Percentiles rank a stretch among this genome's conserved stretches.
Evolutionary conservation across 2,888 invertebrate species (phyloP).

Genomic region (Anoplius nigerrimus): DNA sequence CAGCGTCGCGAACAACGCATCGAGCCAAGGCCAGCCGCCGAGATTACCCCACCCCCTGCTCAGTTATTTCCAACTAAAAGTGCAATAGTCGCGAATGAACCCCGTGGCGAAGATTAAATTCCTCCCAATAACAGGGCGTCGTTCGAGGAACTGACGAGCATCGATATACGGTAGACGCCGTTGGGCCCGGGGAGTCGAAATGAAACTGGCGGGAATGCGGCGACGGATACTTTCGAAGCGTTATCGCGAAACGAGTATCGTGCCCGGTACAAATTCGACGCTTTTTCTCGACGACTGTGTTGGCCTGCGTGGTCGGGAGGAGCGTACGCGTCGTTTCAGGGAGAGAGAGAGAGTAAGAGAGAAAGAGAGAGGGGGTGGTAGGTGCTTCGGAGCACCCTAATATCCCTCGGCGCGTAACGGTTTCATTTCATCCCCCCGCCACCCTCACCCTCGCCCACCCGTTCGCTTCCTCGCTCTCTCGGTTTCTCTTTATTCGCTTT

Average conservation of each 20-base stretch:
- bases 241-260: conserved; percentile 55
- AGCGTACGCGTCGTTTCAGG: too few species aligned
- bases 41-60: conserved; percentile 22
- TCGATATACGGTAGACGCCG: conserved; percentile 40
- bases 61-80: conserved; percentile 14
- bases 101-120: conserved; percentile 53
- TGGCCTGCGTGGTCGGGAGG: neutral
- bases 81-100: conserved; percentile 23
- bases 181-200: conserved; percentile 54
- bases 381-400: conserved; percentile 50
- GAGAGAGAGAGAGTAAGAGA: conserved; percentile 18
- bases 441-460: conserved; percentile 36
- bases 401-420: conserved; percentile 58
- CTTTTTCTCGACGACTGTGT: conserved; percentile 28
- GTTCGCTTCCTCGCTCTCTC: conserved; percentile 16
- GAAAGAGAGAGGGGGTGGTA: conserved; percentile 17
- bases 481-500: conserved; percentile 23
- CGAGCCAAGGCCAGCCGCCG: conserved; percentile 15
- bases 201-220: conserved; percentile 65
- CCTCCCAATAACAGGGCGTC: conserved; percentile 43
- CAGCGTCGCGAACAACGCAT: neutral
- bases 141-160: conserved; percentile 26
- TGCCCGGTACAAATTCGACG: conserved; percentile 52
- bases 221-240: conserved; percentile 43
- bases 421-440: conserved; percentile 52